Evolutionary conservation across 2,888 invertebrate species (phyloP).

Genomic region (Rhyacophila evoluta): DNA sequence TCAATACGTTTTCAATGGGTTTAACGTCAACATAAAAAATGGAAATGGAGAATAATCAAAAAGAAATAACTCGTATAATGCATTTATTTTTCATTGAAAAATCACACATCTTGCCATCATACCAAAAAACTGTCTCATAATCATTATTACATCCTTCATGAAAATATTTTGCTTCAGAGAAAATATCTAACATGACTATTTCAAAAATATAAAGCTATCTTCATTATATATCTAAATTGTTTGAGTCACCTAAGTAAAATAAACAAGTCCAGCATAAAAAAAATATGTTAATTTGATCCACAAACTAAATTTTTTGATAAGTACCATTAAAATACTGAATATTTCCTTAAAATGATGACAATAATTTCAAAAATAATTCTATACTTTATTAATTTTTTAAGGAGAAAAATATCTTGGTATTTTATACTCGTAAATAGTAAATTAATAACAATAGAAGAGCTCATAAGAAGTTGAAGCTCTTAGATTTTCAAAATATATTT

Average conservation of each 20-base stretch:
- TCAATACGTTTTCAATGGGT: no score
- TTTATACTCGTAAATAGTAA: no score
- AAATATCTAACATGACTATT: constrained; percentile 39
- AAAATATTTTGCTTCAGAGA: constrained; percentile 31
- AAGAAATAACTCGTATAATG: background rate
- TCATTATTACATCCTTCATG: background rate
- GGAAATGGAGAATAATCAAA: background rate
- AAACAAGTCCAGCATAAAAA: background rate
- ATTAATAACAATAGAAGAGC: no score
- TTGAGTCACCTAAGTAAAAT: constrained; percentile 22
- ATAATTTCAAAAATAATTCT: no score
- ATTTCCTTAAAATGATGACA: background rate
- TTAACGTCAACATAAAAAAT: no score
- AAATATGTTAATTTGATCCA: background rate
- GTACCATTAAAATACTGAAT: background rate
- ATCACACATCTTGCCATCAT: background rate
- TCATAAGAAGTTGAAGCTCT: no score
- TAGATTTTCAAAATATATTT: no score
- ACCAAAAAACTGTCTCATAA: background rate
- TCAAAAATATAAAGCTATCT: constrained; percentile 43
- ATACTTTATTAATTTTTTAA: no score
- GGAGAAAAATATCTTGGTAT: no score
- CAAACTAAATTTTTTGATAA: background rate
- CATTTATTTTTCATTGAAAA: constrained; percentile 22
- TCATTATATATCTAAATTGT: background rate